Conservation (phyloP, 2,888 invertebrate genomes). For the Thumatha senex region DNA sequence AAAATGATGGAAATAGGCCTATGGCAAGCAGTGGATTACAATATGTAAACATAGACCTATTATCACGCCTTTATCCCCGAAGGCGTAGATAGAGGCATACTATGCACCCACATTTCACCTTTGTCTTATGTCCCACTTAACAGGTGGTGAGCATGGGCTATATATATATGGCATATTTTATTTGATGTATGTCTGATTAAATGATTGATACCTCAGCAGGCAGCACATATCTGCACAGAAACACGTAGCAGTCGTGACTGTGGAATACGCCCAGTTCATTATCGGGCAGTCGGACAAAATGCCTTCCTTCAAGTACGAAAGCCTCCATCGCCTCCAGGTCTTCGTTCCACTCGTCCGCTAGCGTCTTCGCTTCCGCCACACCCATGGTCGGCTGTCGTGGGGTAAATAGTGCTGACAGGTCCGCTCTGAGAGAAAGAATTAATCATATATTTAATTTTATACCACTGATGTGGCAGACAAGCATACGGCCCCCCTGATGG, state of each 20-base stretch:
- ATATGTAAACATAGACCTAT: too few species aligned
- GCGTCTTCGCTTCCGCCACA: constrained; percentile 90
- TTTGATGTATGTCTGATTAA: too few species aligned
- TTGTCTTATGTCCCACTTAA: too few species aligned
- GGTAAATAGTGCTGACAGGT: constrained; percentile 97
- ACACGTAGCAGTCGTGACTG: constrained; percentile 98
- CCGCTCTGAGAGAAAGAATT: constrained; percentile 84
- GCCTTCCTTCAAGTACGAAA: constrained; percentile 97
- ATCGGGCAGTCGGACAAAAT: constrained; percentile 98
- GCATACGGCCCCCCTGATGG: too few species aligned
- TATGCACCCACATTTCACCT: too few species aligned
- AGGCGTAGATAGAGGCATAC: too few species aligned
- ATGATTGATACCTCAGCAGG: constrained; percentile 87
- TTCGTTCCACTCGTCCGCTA: constrained; percentile 98
- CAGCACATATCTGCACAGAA: constrained; percentile 97
- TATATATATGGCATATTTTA: too few species aligned
- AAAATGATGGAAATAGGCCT: too few species aligned
- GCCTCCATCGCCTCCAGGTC: constrained; percentile 99
- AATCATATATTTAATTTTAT: neutral
- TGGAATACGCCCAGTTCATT: constrained; percentile 96
- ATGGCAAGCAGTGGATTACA: too few species aligned
- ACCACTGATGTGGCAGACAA: too few species aligned
- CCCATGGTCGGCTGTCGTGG: constrained; percentile 96
- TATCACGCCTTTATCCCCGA: too few species aligned
- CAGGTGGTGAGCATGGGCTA: too few species aligned